A percentile compares a stretch with the other conserved stretches of the same genome.
These are phyloP conservation scores for Hydropotes inermis DNA, from an alignment of 2,113 vertebrate genomes.

Conservation along the genomic window DNA sequence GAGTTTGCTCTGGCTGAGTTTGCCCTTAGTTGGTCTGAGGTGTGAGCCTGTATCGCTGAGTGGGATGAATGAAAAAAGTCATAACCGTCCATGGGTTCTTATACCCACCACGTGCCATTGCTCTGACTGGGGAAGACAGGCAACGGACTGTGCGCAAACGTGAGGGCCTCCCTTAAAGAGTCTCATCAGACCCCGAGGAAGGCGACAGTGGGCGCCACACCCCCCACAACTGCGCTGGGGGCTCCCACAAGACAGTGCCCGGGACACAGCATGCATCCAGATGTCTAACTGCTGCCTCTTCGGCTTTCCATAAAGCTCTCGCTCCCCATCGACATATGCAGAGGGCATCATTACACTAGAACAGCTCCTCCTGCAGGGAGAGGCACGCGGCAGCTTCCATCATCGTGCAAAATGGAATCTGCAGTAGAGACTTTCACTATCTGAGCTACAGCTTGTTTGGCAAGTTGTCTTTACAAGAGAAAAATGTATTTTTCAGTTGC, in stretches of 20 bases:
- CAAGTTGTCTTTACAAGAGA: neutral
- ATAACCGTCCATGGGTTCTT: neutral
- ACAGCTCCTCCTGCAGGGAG: accelerated
- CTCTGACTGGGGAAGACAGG: neutral
- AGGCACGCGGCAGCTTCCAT: accelerated
- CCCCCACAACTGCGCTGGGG: accelerated
- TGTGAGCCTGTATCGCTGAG: neutral
- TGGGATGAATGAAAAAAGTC: neutral
- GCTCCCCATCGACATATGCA: accelerated
- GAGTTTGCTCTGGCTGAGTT: neutral
- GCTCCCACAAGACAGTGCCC: neutral
- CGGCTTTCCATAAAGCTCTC: too few relatives aligned
- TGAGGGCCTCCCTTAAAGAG: neutral
- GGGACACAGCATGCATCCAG: neutral
- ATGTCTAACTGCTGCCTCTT: too few relatives aligned
- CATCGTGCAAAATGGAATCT: neutral
- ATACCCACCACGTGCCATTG: accelerated
- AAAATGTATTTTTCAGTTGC: neutral
- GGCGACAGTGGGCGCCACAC: neutral
- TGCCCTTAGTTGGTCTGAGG: neutral
- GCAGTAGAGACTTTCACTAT: neutral
- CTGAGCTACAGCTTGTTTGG: neutral
- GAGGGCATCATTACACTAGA: accelerated
- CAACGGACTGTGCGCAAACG: accelerated
- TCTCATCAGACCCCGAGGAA: too few relatives aligned